Percentiles rank a stretch among this genome's conserved stretches.
Conservation (phyloP, 1,140 invertebrate species). For the Diprion similis region DNA sequence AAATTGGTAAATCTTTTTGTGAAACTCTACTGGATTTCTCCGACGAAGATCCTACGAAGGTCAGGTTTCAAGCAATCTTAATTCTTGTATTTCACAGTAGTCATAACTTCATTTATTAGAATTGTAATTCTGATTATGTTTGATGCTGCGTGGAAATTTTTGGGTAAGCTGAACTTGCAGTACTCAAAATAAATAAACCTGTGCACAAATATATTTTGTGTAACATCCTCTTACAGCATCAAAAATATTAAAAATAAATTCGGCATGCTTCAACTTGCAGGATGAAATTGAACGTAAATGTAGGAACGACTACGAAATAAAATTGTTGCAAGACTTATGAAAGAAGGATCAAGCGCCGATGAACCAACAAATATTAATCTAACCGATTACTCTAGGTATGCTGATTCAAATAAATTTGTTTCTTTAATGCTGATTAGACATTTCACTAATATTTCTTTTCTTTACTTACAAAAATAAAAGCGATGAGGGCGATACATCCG, state of each 20-base stretch:
- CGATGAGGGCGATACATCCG: slow-evolving; percentile 80
- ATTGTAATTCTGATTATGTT: neutral
- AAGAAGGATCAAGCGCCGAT: slow-evolving; percentile 86
- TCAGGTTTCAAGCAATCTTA: slow-evolving; percentile 44
- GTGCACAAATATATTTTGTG: neutral
- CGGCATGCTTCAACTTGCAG: neutral
- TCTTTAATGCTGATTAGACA: slow-evolving; percentile 11
- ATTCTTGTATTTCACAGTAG: neutral
- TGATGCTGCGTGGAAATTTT: slow-evolving; percentile 2
- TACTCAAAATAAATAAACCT: neutral
- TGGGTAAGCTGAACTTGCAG: neutral
- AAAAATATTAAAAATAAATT: neutral
- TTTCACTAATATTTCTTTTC: slow-evolving; percentile 18
- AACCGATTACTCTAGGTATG: slow-evolving; percentile 85
- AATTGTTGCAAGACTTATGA: slow-evolving; percentile 78
- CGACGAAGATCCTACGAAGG: slow-evolving; percentile 86
- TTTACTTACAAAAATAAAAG: slow-evolving; percentile 52
- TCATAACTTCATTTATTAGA: neutral
- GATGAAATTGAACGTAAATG: slow-evolving; percentile 30
- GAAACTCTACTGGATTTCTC: slow-evolving; percentile 91
- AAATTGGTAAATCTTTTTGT: slow-evolving; percentile 88
- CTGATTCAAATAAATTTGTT: slow-evolving; percentile 13
- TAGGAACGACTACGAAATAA: slow-evolving; percentile 79
- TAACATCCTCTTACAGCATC: neutral
- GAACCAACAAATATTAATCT: slow-evolving; percentile 85